A percentile compares a stretch with the other conserved stretches of the same genome.
Evolutionary conservation across 92 coral and sea anemone species (phyloP).

Genomic region (Parazoanthus darwini): DNA sequence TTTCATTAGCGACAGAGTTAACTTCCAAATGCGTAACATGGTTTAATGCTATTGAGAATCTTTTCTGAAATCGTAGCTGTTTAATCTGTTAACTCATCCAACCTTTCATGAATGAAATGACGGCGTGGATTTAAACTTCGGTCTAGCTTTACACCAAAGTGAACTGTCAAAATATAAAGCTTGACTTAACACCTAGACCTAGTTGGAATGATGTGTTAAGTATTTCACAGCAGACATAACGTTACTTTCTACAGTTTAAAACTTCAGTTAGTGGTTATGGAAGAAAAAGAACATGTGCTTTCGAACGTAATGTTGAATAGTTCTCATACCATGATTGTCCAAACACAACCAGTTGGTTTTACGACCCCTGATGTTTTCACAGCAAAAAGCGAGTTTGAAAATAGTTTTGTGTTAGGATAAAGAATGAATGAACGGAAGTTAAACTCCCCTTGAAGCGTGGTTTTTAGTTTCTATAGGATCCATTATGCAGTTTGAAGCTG

Average conservation of each 20-base stretch:
- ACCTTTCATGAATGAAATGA: not conserved
- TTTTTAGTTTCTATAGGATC: not conserved
- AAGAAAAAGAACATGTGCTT: not conserved
- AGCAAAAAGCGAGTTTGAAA: not conserved
- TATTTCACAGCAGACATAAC: not conserved
- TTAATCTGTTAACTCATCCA: not conserved
- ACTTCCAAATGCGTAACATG: too few relatives aligned
- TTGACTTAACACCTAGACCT: not conserved
- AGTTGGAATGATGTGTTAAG: not conserved
- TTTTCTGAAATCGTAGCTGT: not conserved
- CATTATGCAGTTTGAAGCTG: not conserved
- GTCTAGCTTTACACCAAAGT: not conserved
- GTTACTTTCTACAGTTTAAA: too few relatives aligned
- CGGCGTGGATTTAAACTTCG: not conserved
- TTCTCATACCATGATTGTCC: not conserved
- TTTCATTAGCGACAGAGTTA: too few relatives aligned
- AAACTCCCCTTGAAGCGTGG: not conserved
- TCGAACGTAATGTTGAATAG: not conserved
- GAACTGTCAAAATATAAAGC: not conserved
- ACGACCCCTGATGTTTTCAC: not conserved
- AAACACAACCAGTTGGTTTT: not conserved
- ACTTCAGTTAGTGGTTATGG: not conserved
- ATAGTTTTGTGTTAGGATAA: too few relatives aligned
- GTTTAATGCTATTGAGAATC: too few relatives aligned
- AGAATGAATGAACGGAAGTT: not conserved